These are phyloP conservation scores for Dyspetes luteomarginatus DNA, from an alignment of 2,888 invertebrate species.

Conservation along the genomic window DNA sequence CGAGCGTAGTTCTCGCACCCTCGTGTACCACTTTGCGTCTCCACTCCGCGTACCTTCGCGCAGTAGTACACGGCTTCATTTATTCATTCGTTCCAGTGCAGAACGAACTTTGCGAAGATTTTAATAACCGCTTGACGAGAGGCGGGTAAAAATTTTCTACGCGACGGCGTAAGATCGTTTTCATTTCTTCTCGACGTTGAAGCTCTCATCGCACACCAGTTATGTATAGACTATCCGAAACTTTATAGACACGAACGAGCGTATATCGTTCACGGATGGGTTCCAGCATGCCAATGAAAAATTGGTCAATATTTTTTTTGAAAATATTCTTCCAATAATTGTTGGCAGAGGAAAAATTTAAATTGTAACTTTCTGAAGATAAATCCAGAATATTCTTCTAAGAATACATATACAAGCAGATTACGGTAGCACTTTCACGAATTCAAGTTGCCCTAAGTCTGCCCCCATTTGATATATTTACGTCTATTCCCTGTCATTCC, in stretches of 20 bases:
- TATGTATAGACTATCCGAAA: not conserved
- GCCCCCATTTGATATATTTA: too few relatives aligned
- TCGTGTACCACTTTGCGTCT: slow-evolving; percentile 20
- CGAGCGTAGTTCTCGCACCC: slow-evolving; percentile 49
- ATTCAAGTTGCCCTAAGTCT: too few relatives aligned
- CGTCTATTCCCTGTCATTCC: too few relatives aligned
- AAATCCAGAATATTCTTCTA: too few relatives aligned
- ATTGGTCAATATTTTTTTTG: too few relatives aligned
- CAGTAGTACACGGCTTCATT: slow-evolving; percentile 73
- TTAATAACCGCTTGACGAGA: slow-evolving; percentile 72
- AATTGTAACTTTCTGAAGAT: too few relatives aligned
- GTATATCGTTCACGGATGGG: not conserved
- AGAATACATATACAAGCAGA: too few relatives aligned
- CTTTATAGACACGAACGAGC: not conserved
- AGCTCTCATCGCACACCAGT: not conserved
- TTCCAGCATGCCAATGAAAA: not conserved
- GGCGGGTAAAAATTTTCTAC: not conserved
- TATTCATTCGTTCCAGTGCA: slow-evolving; percentile 77
- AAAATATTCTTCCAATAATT: too few relatives aligned
- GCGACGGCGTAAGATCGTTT: not conserved
- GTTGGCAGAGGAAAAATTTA: too few relatives aligned
- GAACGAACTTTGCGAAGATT: slow-evolving; percentile 78
- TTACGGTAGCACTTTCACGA: too few relatives aligned
- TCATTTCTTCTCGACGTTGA: not conserved
- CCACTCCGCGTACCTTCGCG: slow-evolving; percentile 70